These are phyloP conservation scores for Sphyrna mokarran DNA, from an alignment of 2,113 vertebrate genomes.

Conservation along the genomic window DNA sequence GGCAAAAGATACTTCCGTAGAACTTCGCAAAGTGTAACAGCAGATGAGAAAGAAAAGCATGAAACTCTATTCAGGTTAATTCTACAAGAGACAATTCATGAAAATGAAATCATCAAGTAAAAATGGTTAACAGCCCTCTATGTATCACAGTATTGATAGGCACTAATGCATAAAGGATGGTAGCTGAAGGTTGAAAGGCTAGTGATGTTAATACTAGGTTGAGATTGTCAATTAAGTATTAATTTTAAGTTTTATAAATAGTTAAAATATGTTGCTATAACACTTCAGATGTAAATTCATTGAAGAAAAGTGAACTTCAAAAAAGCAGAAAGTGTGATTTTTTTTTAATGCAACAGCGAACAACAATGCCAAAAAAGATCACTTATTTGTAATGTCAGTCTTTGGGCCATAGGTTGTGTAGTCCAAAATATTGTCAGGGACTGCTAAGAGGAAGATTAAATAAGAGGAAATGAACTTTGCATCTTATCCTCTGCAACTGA, in stretches of 20 bases:
- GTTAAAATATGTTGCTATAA: neutral
- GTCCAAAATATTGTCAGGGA: neutral
- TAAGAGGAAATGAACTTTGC: neutral
- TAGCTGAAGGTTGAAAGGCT: neutral
- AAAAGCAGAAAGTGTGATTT: neutral
- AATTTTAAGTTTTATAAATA: neutral
- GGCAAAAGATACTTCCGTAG: neutral
- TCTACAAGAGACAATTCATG: neutral
- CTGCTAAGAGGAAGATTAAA: neutral
- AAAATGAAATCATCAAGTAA: neutral
- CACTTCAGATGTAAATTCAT: neutral
- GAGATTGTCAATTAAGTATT: neutral
- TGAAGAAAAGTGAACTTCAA: neutral
- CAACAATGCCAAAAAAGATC: neutral
- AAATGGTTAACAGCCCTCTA: neutral
- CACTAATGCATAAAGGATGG: neutral
- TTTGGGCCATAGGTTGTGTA: neutral
- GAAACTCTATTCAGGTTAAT: neutral
- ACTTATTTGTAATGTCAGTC: neutral
- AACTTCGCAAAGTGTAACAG: neutral
- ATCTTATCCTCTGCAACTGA: neutral
- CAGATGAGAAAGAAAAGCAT: neutral
- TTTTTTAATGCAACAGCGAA: neutral
- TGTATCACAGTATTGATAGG: neutral
- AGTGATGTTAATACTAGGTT: neutral